These are phyloP conservation scores for Sylvicola fuscatus DNA, from an alignment of 2,888 invertebrate genomes.

Conservation along the genomic window DNA sequence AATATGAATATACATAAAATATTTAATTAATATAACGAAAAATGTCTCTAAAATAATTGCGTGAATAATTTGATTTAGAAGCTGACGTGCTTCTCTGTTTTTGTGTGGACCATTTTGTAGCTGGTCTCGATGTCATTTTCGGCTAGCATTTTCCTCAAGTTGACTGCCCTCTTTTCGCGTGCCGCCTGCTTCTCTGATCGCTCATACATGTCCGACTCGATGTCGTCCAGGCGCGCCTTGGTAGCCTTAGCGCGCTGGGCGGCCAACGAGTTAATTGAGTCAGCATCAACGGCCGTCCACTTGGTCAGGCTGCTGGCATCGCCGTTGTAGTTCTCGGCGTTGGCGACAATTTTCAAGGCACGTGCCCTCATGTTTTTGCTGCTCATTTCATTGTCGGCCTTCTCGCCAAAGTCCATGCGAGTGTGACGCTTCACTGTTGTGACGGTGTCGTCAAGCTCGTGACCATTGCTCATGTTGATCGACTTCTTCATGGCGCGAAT, in stretches of 20 bases:
- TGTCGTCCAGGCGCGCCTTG: slow-evolving; percentile 43
- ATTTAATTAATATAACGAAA: too few relatives aligned
- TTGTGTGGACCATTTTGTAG: too few relatives aligned
- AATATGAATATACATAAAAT: too few relatives aligned
- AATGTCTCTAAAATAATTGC: too few relatives aligned
- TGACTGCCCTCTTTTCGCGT: slow-evolving; percentile 48
- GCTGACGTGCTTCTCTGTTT: too few relatives aligned
- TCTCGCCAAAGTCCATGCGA: slow-evolving; percentile 29
- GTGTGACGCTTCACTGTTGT: slow-evolving; percentile 34
- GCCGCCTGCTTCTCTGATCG: slow-evolving; percentile 44
- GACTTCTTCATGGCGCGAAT: slow-evolving; percentile 32
- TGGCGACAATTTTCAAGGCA: slow-evolving; percentile 28
- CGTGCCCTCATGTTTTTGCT: slow-evolving; percentile 20
- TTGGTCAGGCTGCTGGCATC: slow-evolving; percentile 30
- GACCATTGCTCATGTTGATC: slow-evolving; percentile 9
- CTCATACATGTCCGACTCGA: slow-evolving; percentile 57
- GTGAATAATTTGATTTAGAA: too few relatives aligned
- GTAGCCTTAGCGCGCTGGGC: slow-evolving; percentile 40
- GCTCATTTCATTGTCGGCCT: neutral
- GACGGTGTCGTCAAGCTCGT: slow-evolving; percentile 39
- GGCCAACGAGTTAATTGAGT: slow-evolving; percentile 33
- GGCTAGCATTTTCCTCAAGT: slow-evolving; percentile 45
- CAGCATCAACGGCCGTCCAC: slow-evolving; percentile 36
- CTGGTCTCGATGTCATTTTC: slow-evolving; percentile 26
- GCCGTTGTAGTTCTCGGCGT: slow-evolving; percentile 16